Base-by-base conservation (phyloP, 2,797 vertebrate genomes). In the Enteromius trimaculatus region DNA sequence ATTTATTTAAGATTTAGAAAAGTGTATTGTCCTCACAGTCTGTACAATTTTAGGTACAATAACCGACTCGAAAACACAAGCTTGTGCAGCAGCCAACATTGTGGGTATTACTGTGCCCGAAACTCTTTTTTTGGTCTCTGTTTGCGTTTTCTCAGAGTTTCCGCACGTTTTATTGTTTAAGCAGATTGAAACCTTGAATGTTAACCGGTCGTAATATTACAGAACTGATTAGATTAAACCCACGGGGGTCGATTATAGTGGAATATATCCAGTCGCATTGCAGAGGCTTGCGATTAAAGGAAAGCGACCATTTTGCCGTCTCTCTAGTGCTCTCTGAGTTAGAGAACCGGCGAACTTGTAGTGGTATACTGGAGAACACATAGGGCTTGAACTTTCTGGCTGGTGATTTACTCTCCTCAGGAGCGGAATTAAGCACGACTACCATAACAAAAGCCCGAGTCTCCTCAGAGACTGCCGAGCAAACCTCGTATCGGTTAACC, bases 291-390 rank as follows among this genome's bases (percentile, higher is more conserved):
- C 90, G 90, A 89, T 90, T 90, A 90, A 90, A 92, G 89, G 89
- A 89, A 90, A 92, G 91, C 90, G 83, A 95, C 93, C 93, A 94
- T 95, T 95, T 95, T 94, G 92, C 92, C 87, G 87, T 87, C 82
- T 90, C 88, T 79, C 82, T 87, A 89, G 53, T 37, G 42, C 84
- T 23, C 84, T 23, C 29, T 1, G 19, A 39, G 79, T 80, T 42
- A 9, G n/a, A n/a, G 19, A 88, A 80, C 87, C 86, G 88, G 85
- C 65, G 90, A 85, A 85, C 91, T 89, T 90, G 34, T 68, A 44
- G 26, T 69, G 72, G 37, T 60, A 49, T 82, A 42, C 71, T 42
- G 23, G 26, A 58, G 58, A 51, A 76, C 49, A 31, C 23, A 17
- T 53, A 62, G 39, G 10, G 62, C n/a, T 84, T n/a, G 34, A 83